phyloP scores from a whole-genome alignment of 2,888 invertebrate species.

The Ornithoptera alexandrae region DNA sequence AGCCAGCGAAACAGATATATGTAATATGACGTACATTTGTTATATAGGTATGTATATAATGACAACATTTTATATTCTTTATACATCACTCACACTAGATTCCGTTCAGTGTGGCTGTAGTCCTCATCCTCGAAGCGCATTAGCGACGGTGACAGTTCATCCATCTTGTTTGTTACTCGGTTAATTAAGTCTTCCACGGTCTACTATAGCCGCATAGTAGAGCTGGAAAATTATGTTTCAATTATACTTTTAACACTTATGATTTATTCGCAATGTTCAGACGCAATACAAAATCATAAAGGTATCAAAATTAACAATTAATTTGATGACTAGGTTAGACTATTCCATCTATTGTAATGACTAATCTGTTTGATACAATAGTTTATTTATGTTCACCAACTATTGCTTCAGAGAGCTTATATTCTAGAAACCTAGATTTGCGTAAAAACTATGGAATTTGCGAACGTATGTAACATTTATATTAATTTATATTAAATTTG shows the following conservation, averaged over 20 bases:
- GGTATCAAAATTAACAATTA: not conserved
- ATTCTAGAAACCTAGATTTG: not conserved
- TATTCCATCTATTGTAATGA: no score
- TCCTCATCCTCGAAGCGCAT: constrained; percentile 52
- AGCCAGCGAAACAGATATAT: no score
- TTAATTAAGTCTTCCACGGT: constrained; percentile 60
- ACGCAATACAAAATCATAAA: not conserved
- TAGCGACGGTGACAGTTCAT: constrained; percentile 72
- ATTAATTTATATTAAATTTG: not conserved
- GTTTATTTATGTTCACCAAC: no score
- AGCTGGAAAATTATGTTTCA: constrained; percentile 22
- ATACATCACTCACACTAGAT: not conserved
- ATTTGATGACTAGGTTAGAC: not conserved
- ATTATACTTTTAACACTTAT: constrained; percentile 19
- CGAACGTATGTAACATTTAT: not conserved
- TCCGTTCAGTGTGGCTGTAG: constrained; percentile 34
- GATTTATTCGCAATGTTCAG: not conserved
- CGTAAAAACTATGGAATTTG: not conserved
- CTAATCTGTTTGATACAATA: no score
- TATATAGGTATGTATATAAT: not conserved
- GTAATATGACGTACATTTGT: no score
- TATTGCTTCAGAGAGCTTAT: no score
- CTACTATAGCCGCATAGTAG: constrained; percentile 32
- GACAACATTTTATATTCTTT: not conserved
- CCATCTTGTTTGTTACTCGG: constrained; percentile 72